phyloP scores from a whole-genome alignment of 2,888 invertebrate species.

The Drosophila kambysellisi region DNA sequence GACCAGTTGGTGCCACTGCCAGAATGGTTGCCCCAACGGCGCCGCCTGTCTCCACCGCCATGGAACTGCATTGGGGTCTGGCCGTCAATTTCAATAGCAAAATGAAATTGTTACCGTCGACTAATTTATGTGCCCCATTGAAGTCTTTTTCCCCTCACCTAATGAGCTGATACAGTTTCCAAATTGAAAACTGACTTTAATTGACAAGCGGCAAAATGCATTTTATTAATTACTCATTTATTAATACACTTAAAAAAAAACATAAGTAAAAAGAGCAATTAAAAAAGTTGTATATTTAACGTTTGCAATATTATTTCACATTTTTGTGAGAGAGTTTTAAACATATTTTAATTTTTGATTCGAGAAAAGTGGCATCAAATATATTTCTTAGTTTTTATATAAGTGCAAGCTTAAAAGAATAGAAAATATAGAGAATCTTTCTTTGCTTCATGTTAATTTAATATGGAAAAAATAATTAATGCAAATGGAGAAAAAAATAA shows the following conservation, averaged over 20 bases:
- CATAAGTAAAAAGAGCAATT: not conserved
- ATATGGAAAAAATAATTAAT: too few relatives aligned
- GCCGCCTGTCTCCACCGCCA: not conserved
- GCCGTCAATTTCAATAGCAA: conserved; percentile 71
- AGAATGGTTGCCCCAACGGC: conserved; percentile 8
- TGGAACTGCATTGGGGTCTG: conserved; percentile 21
- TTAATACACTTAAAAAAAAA: too few relatives aligned
- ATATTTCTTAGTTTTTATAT: not conserved
- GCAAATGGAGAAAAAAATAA: too few relatives aligned
- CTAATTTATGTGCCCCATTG: conserved; percentile 68
- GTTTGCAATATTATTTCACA: not conserved
- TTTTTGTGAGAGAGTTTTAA: not conserved
- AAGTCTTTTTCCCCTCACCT: conserved; percentile 41
- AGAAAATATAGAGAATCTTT: not conserved
- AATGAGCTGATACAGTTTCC: conserved; percentile 60
- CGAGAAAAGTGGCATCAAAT: not conserved
- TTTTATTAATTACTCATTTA: not conserved
- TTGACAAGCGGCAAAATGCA: not conserved
- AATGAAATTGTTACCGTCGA: conserved; percentile 68
- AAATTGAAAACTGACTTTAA: conserved; percentile 15
- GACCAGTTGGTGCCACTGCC: conserved; percentile 67
- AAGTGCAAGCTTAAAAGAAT: not conserved
- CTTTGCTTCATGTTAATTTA: not conserved
- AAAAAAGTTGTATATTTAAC: not conserved
- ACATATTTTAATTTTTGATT: not conserved